A percentile compares a stretch with the other conserved stretches of the same genome.
These are phyloP conservation scores for Xylocopa sonorina DNA, from an alignment of 1,140 invertebrate genomes.

Conservation along the genomic window DNA sequence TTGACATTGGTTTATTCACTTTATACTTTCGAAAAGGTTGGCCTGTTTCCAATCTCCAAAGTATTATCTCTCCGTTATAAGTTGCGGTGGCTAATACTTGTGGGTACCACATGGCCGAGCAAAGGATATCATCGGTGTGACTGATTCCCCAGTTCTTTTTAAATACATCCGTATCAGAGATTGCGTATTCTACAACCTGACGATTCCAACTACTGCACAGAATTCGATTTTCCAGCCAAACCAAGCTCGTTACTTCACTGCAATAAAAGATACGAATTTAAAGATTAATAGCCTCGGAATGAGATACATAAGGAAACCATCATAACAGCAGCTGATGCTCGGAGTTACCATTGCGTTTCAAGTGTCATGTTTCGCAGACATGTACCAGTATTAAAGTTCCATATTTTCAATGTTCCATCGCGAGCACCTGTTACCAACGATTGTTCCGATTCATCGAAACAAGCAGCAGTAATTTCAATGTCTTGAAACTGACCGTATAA, in stretches of 20 bases:
- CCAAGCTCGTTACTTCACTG: slow-evolving; percentile 75
- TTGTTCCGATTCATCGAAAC: slow-evolving; percentile 87
- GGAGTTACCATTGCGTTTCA: slow-evolving; percentile 79
- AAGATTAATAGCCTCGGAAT: too few species aligned
- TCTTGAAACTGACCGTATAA: slow-evolving; percentile 84
- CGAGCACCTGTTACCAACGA: slow-evolving; percentile 87
- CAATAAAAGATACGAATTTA: too few species aligned
- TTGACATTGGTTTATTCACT: slow-evolving; percentile 66
- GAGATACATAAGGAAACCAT: too few species aligned
- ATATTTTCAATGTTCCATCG: slow-evolving; percentile 87
- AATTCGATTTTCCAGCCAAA: slow-evolving; percentile 82
- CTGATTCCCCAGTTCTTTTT: slow-evolving; percentile 85
- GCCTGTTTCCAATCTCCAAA: slow-evolving; percentile 89
- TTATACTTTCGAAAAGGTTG: slow-evolving; percentile 83
- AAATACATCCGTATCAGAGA: slow-evolving; percentile 76
- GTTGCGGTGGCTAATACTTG: slow-evolving; percentile 86
- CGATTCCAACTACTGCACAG: slow-evolving; percentile 88
- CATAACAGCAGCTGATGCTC: not conserved
- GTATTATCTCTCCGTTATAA: slow-evolving; percentile 89
- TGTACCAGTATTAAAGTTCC: slow-evolving; percentile 90
- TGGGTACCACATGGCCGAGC: slow-evolving; percentile 84
- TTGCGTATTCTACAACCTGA: slow-evolving; percentile 87
- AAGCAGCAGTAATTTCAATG: slow-evolving; percentile 89
- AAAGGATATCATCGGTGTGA: slow-evolving; percentile 89
- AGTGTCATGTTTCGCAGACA: slow-evolving; percentile 86